Evolutionary conservation across 2,113 vertebrate genomes (phyloP).

Genomic region (Gobio gobio): DNA sequence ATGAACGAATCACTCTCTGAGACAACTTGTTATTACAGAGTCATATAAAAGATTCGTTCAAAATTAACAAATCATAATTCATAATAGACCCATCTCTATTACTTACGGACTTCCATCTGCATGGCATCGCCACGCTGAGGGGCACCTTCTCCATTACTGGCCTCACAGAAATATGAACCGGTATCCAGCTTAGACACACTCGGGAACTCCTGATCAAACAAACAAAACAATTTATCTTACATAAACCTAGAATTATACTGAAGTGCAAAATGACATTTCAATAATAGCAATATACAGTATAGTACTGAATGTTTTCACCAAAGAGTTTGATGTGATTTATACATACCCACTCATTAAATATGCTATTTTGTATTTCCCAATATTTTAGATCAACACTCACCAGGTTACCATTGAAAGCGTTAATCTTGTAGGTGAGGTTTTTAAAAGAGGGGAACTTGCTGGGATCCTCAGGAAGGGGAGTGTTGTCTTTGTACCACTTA

Average conservation of each 20-base stretch:
- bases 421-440: slow-evolving; percentile 72
- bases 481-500: slow-evolving; percentile 71
- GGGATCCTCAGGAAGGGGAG: slow-evolving; percentile 70
- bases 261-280: not conserved
- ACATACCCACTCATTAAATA: not conserved
- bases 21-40: no score
- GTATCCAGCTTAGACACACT: slow-evolving; percentile 53
- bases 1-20: no score
- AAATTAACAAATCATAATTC: no score
- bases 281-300: not conserved
- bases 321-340: not conserved
- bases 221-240: not conserved
- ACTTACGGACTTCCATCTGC: slow-evolving; percentile 76
- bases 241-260: not conserved
- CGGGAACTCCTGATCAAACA: slow-evolving; percentile 66
- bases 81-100: not conserved
- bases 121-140: slow-evolving; percentile 59
- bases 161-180: slow-evolving; percentile 71
- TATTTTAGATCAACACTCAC: slow-evolving; percentile 62
- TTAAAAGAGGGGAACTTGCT: slow-evolving; percentile 63
- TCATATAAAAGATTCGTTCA: no score
- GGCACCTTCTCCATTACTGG: slow-evolving; percentile 66
- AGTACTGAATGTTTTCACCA: not conserved
- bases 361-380: not conserved
- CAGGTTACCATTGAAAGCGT: slow-evolving; percentile 62